Conservation (phyloP, 1,140 invertebrate genomes). For the Onthophagus taurus region DNA sequence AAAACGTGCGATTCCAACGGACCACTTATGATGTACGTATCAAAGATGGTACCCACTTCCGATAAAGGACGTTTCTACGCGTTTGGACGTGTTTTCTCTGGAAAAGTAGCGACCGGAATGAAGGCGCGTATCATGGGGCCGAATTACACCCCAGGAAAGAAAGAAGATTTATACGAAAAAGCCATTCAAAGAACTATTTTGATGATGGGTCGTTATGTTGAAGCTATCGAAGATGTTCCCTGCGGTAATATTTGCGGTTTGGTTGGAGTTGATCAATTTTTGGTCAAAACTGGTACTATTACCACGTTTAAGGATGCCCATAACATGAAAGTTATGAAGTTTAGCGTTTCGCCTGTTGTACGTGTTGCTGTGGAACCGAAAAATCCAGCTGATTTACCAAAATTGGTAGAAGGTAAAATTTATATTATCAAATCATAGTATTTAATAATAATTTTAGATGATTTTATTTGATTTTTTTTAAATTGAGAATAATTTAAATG, state of each 20-base stretch:
- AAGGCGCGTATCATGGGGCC: conserved; percentile 98
- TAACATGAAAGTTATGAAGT: conserved; percentile 98
- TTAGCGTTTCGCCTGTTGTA: conserved; percentile 98
- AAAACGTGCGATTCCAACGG: conserved; percentile 90
- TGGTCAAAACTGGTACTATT: conserved; percentile 99
- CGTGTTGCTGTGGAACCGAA: conserved; percentile 99
- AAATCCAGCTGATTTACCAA: conserved; percentile 97
- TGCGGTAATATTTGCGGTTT: conserved; percentile 99
- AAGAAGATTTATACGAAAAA: conserved; percentile 98
- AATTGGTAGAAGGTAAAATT: conserved; percentile 82
- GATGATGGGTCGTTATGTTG: conserved; percentile 99
- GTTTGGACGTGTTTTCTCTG: conserved; percentile 99
- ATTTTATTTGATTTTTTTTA: too few relatives aligned
- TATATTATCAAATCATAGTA: too few relatives aligned
- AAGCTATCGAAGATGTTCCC: conserved; percentile 99
- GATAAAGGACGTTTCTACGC: conserved; percentile 99
- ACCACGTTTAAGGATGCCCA: conserved; percentile 98
- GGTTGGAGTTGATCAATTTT: conserved; percentile 98
- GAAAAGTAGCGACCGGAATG: conserved; percentile 87
- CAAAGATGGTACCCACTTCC: conserved; percentile 99
- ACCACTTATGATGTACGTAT: conserved; percentile 99
- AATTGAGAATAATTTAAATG: too few relatives aligned
- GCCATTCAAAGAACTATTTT: conserved; percentile 98
- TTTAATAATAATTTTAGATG: too few relatives aligned
- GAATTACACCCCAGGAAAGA: conserved; percentile 95